These are phyloP conservation scores for Diprion similis DNA, from an alignment of 1,140 invertebrate genomes.

Conservation along the genomic window DNA sequence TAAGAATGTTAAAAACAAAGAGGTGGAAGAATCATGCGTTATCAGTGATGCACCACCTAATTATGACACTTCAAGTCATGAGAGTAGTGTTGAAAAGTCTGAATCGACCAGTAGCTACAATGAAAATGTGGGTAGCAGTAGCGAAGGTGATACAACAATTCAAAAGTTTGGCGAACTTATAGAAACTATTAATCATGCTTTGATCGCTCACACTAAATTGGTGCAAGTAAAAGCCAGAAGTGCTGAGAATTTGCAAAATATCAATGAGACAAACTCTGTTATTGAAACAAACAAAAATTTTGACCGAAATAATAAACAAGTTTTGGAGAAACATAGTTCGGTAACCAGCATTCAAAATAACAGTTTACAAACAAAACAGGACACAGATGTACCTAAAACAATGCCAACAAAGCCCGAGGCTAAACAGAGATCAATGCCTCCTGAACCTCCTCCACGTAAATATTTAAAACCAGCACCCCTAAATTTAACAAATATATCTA, in stretches of 20 bases:
- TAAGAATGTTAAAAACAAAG: background rate
- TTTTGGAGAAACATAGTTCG: background rate
- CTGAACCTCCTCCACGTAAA: slow-evolving; percentile 61
- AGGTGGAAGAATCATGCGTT: background rate
- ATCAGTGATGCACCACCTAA: slow-evolving; percentile 5
- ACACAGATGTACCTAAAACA: background rate
- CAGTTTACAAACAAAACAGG: background rate
- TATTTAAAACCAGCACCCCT: slow-evolving; percentile 45
- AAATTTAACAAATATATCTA: slow-evolving; percentile 26
- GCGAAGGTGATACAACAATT: slow-evolving; percentile 24
- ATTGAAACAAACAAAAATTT: background rate
- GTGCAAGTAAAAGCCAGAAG: slow-evolving; percentile 22
- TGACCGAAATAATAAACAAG: background rate
- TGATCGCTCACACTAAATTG: slow-evolving; percentile 31
- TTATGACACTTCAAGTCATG: slow-evolving; percentile 15
- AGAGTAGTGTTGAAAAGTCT: slow-evolving; percentile 34
- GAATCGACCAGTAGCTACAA: slow-evolving; percentile 27
- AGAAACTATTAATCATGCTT: slow-evolving; percentile 35
- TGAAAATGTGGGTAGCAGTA: slow-evolving; percentile 24
- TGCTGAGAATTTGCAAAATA: slow-evolving; percentile 10
- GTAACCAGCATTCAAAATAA: background rate
- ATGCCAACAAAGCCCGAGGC: slow-evolving; percentile 36
- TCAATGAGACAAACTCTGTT: background rate
- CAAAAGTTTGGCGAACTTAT: slow-evolving; percentile 35
- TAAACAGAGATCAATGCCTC: slow-evolving; percentile 50